phyloP scores from a whole-genome alignment of 2,888 invertebrate species.

The Synanthedon andrenaeformis region DNA sequence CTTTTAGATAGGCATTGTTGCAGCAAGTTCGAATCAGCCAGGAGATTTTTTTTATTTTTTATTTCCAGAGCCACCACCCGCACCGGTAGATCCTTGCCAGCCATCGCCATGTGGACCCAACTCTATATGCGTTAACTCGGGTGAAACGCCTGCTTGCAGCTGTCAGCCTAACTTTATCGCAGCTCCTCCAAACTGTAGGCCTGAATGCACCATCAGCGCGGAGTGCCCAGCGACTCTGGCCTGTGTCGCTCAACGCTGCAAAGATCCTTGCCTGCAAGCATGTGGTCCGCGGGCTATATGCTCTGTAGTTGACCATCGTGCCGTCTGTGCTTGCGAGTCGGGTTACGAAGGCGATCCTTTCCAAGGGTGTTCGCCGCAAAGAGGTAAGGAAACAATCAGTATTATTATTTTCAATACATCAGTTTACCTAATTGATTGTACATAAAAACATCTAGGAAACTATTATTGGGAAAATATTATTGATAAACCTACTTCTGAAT shows the following conservation, averaged over 20 bases:
- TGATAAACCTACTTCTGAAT: background rate
- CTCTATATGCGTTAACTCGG: constrained; percentile 72
- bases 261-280: constrained; percentile 76
- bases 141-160: constrained; percentile 73
- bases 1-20: no score
- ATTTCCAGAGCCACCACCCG: constrained; percentile 26
- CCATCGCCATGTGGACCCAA: constrained; percentile 78
- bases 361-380: constrained; percentile 58
- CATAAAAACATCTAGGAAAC: background rate
- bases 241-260: constrained; percentile 73
- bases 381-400: constrained; percentile 34
- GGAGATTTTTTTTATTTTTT: background rate
- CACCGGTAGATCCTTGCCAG: constrained; percentile 69
- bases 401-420: background rate
- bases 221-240: constrained; percentile 76
- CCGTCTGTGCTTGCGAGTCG: constrained; percentile 73
- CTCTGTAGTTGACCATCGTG: constrained; percentile 73
- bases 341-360: constrained; percentile 75
- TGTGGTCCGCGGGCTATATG: constrained; percentile 72
- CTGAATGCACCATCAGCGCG: constrained; percentile 76
- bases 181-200: constrained; percentile 75
- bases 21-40: no score
- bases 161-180: constrained; percentile 74
- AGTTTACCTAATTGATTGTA: background rate
- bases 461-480: background rate